Conservation (phyloP, 2,797 vertebrate species). For the Spheniscus humboldti region DNA sequence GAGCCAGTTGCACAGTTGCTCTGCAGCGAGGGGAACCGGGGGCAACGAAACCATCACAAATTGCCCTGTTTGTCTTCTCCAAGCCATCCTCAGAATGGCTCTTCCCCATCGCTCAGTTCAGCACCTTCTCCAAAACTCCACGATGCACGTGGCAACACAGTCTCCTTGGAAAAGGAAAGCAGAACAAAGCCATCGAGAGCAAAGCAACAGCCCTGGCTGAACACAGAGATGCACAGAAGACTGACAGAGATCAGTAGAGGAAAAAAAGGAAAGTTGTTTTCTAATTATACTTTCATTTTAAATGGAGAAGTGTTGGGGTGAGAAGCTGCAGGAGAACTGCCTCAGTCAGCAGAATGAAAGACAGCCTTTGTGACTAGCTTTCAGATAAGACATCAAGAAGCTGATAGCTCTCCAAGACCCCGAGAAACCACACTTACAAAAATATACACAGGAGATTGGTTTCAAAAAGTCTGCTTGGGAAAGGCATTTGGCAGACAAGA, state of each 20-base stretch:
- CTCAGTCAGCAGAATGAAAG: slow-evolving; percentile 45
- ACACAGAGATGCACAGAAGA: not conserved
- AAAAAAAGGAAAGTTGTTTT: not conserved
- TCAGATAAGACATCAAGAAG: slow-evolving; percentile 51
- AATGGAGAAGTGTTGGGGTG: not conserved
- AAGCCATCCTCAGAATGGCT: not conserved
- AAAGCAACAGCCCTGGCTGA: not conserved
- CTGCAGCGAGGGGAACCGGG: not conserved
- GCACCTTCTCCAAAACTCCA: not conserved
- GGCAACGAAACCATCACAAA: not conserved
- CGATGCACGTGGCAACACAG: not conserved
- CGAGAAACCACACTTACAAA: slow-evolving; percentile 56
- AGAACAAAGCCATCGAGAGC: not conserved
- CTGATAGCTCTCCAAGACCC: slow-evolving; percentile 57
- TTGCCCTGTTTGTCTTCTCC: not conserved
- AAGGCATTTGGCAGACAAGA: slow-evolving; percentile 37
- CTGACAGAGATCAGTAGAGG: not conserved
- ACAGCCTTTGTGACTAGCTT: slow-evolving; percentile 17
- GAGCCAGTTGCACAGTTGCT: not conserved
- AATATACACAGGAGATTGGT: slow-evolving; percentile 30
- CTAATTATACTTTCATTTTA: slow-evolving; percentile 8
- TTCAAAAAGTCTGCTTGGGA: not conserved
- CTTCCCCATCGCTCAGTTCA: not conserved
- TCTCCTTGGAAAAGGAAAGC: not conserved
- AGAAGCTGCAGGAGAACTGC: slow-evolving; percentile 15